A percentile compares a stretch with the other conserved stretches of the same genome.
Evolutionary conservation across 2,888 invertebrate genomes (phyloP).

Genomic region (Drosophila seclusa): DNA sequence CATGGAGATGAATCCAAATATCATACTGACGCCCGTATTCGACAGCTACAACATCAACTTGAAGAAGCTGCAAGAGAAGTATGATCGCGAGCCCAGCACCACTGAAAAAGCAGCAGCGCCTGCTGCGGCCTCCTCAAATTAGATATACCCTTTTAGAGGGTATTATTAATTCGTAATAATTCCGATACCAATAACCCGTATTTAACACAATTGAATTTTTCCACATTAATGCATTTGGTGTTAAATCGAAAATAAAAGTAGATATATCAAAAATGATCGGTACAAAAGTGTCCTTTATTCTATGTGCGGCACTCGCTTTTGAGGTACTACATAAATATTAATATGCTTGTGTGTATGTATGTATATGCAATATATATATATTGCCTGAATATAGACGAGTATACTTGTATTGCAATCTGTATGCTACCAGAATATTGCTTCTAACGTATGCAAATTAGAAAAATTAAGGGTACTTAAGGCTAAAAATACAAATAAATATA

Average conservation of each 20-base stretch:
- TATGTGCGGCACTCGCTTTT: constrained; percentile 33
- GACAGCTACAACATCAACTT: constrained; percentile 92
- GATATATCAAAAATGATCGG: constrained; percentile 15
- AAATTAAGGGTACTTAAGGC: neutral
- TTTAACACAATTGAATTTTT: neutral
- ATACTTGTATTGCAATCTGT: constrained; percentile 16
- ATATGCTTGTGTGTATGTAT: constrained; percentile 13
- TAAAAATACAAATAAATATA: constrained; percentile 3
- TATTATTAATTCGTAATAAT: neutral
- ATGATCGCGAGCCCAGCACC: constrained; percentile 76
- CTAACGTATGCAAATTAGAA: neutral
- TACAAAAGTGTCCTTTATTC: constrained; percentile 68
- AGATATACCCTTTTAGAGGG: too few relatives aligned
- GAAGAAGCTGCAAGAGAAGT: constrained; percentile 86
- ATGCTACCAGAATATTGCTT: constrained; percentile 27
- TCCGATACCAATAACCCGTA: neutral
- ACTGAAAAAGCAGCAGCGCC: neutral
- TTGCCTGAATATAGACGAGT: constrained; percentile 12
- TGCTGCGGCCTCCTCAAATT: too few relatives aligned
- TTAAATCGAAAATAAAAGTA: neutral
- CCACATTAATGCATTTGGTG: neutral
- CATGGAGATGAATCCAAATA: constrained; percentile 92
- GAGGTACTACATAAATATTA: constrained; percentile 17
- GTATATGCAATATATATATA: constrained; percentile 22
- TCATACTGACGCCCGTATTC: constrained; percentile 94